Conservation (phyloP, 2,797 vertebrate genomes). For the Premnoplex brunnescens region DNA sequence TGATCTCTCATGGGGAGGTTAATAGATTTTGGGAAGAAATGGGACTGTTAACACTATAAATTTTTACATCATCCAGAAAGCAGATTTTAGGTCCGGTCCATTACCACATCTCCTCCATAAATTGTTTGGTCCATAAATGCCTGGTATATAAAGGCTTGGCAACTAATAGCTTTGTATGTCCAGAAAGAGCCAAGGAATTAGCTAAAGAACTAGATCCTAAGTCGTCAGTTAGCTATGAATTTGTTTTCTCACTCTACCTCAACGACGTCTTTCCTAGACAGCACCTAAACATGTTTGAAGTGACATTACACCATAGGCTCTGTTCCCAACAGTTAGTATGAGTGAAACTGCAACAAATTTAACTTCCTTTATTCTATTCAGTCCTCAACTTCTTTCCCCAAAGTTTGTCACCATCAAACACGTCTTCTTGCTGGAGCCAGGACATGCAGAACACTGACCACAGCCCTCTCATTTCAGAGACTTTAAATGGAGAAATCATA, state of each 20-base stretch:
- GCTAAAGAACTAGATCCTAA: not conserved
- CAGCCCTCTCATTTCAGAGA: not conserved
- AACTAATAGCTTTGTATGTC: not conserved
- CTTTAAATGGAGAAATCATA: not conserved
- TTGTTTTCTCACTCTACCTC: not conserved
- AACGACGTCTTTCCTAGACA: not conserved
- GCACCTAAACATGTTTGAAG: not conserved
- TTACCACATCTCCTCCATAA: not conserved
- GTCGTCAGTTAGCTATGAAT: not conserved
- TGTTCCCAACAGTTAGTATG: not conserved
- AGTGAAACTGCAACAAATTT: not conserved
- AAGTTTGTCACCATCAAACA: not conserved
- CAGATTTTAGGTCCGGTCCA: not conserved
- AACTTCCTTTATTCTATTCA: not conserved
- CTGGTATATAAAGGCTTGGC: not conserved
- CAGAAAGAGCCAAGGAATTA: not conserved
- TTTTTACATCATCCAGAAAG: not conserved
- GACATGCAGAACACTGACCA: not conserved
- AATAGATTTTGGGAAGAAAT: not conserved
- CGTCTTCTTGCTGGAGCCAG: not conserved
- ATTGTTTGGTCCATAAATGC: not conserved
- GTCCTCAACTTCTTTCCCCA: not conserved
- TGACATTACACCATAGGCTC: not conserved
- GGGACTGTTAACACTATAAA: not conserved
- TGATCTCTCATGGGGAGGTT: not conserved